phyloP scores from a whole-genome alignment of 2,888 invertebrate species.

The Villa cingulata region DNA sequence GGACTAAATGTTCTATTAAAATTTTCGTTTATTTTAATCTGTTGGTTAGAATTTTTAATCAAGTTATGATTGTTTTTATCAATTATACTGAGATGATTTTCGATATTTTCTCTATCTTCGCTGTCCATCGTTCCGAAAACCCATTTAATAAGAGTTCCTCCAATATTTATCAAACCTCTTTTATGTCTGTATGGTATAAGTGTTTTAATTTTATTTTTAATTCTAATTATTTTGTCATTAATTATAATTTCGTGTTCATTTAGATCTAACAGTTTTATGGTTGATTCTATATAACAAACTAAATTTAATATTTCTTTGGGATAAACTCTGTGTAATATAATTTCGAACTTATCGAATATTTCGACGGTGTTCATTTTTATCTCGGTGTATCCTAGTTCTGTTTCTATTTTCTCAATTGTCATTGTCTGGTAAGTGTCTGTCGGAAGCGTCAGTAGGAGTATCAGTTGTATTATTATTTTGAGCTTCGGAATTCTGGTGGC shows the following conservation, averaged over 20 bases:
- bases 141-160: slow-evolving; percentile 9
- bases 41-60: slow-evolving; percentile 1
- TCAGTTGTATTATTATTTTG: neutral
- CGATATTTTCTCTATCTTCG: slow-evolving; percentile 9
- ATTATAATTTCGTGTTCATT: neutral
- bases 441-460: neutral
- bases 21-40: slow-evolving; percentile 1
- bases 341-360: neutral
- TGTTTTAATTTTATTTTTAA: slow-evolving; percentile 2
- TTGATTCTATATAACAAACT: slow-evolving; percentile 6
- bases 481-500: neutral
- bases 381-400: neutral
- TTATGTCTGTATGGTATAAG: slow-evolving; percentile 7
- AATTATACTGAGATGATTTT: slow-evolving; percentile 9
- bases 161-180: slow-evolving; percentile 10
- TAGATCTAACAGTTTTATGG: neutral
- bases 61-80: slow-evolving; percentile 9
- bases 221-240: neutral
- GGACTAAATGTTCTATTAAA: slow-evolving; percentile 1
- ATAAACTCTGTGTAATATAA: slow-evolving; percentile 9
- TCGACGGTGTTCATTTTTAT: neutral
- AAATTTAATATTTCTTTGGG: slow-evolving; percentile 9
- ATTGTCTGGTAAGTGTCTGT: neutral
- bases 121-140: slow-evolving; percentile 13
- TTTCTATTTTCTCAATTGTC: neutral